A percentile compares a stretch with the other conserved stretches of the same genome.
Conservation (phyloP, 2,888 invertebrate species). For the Pimpla rufipes region DNA sequence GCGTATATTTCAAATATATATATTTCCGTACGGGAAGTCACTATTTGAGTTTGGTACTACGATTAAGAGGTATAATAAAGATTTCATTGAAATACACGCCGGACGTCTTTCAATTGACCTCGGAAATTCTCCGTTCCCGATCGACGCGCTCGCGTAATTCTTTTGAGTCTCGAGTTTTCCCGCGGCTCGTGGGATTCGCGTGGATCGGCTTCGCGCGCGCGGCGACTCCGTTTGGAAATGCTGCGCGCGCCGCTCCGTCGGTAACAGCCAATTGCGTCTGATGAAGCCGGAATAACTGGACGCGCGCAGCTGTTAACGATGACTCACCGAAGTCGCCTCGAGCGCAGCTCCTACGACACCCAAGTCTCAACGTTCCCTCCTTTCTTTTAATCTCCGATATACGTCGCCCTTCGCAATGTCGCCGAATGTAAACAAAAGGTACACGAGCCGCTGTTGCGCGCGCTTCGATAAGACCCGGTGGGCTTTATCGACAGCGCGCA, state of each 20-base stretch:
- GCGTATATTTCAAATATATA: no score
- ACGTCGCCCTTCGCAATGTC: conserved; percentile 19
- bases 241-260: conserved; percentile 9
- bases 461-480: conserved; percentile 12
- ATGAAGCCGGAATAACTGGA: conserved; percentile 39
- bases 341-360: conserved; percentile 30
- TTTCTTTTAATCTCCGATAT: conserved; percentile 12
- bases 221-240: neutral
- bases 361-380: conserved; percentile 23
- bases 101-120: neutral
- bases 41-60: conserved; percentile 80
- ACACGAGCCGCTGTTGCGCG: conserved; percentile 3
- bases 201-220: neutral
- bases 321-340: conserved; percentile 52
- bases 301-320: conserved; percentile 38
- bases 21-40: no score
- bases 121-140: neutral
- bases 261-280: conserved; percentile 43
- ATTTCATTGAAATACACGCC: conserved; percentile 79
- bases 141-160: neutral
- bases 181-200: conserved; percentile 4
- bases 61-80: conserved; percentile 80
- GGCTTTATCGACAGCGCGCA: neutral
- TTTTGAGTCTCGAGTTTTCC: neutral
- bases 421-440: conserved; percentile 16